phyloP scores from a whole-genome alignment of 2,113 vertebrate genomes.

The Engraulis encrasicolus region DNA sequence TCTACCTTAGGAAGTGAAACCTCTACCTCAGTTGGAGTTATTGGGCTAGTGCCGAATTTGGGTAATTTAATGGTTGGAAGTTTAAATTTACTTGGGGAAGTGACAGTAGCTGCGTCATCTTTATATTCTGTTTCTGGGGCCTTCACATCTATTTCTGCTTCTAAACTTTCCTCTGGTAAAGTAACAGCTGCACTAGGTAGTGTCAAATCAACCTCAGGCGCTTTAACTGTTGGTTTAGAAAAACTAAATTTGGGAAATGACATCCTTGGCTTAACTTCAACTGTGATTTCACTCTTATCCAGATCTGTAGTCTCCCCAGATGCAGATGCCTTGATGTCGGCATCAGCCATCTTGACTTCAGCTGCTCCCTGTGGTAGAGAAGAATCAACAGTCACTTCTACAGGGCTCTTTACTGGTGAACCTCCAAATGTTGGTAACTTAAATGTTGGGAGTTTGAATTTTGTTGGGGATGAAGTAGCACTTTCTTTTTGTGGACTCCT shows the following conservation, averaged over 20 bases:
- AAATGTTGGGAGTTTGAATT: slow-evolving; percentile 23
- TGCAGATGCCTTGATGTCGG: background rate
- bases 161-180: slow-evolving; percentile 51
- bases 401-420: background rate
- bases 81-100: slow-evolving; percentile 57
- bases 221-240: slow-evolving; percentile 57
- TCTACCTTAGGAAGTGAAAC: background rate
- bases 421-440: slow-evolving; percentile 38
- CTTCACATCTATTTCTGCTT: slow-evolving; percentile 43
- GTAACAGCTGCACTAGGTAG: slow-evolving; percentile 50
- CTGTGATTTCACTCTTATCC: slow-evolving; percentile 7
- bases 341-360: slow-evolving; percentile 21
- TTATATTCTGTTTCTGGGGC: slow-evolving; percentile 42
- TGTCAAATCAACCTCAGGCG: slow-evolving; percentile 33
- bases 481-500: background rate
- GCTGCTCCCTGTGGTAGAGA: background rate
- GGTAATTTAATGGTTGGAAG: slow-evolving; percentile 50
- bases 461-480: background rate
- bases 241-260: slow-evolving; percentile 61
- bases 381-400: background rate
- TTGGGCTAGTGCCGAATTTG: slow-evolving; percentile 41
- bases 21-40: background rate
- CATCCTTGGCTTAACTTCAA: slow-evolving; percentile 33
- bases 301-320: background rate
- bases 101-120: slow-evolving; percentile 22